Evolutionary conservation across 2,113 vertebrate genomes (phyloP).

Genomic region (Oreochromis aureus): DNA sequence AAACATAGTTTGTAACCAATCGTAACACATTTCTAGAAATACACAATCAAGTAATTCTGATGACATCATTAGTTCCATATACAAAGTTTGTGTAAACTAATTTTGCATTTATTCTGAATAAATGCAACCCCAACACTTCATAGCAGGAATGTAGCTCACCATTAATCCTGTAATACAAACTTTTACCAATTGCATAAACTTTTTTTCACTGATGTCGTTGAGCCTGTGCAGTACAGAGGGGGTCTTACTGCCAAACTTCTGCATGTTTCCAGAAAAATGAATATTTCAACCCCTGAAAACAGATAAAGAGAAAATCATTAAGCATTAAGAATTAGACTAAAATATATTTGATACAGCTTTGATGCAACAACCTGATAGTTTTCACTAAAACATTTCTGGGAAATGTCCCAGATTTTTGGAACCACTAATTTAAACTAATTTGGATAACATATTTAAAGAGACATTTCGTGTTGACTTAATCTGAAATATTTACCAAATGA

Average conservation of each 20-base stretch:
- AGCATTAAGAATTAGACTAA: neutral
- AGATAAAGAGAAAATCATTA: neutral
- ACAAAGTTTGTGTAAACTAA: neutral
- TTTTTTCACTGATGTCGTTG: neutral
- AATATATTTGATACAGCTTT: neutral
- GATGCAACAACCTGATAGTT: neutral
- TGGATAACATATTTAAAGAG: neutral
- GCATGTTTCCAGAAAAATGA: neutral
- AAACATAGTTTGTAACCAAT: neutral
- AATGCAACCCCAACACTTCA: neutral
- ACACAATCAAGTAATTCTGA: neutral
- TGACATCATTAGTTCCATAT: neutral
- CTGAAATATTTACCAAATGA: neutral
- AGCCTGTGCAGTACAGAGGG: neutral
- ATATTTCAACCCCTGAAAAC: constrained; percentile 38
- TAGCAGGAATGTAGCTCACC: neutral
- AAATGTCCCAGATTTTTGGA: neutral
- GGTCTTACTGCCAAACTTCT: neutral
- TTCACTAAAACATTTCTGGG: neutral
- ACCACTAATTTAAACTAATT: neutral
- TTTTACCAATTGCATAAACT: neutral
- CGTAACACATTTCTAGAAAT: neutral
- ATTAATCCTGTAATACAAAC: neutral
- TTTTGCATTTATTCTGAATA: neutral
- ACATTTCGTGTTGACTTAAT: neutral